Evolutionary conservation across 2,113 vertebrate species (phyloP), one percentile per base, ranked within the genome.

Genomic region (Leucosticte australis): DNA sequence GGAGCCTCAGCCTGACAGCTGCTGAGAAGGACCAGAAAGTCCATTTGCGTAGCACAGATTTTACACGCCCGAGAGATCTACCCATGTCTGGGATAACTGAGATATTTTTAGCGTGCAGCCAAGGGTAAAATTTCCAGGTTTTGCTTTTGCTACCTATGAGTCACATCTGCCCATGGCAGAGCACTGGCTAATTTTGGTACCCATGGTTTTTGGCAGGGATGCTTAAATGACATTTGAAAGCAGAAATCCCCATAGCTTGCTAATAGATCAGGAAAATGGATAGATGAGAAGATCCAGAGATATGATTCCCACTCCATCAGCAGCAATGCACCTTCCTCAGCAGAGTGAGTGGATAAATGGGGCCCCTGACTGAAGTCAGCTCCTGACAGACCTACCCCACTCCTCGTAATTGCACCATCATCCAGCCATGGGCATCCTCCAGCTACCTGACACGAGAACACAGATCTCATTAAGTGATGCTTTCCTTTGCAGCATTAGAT

Each of bases 1-100:
- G 53, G 46, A 92, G 27, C 62, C 55, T 47, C 74, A 76, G 65
- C 75, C 89, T 86, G 83, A 55, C 84, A 89, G 60, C 22, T 1
- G 3, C 89, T 89, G 87, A 90, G 73, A 83, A 95, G 53, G 59
- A 83, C 63, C 93, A 83, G 86, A 90, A 69, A n/a, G 71, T 35
- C 77, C 39, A 44, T 91, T 88, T 87, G 50, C 9, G 17, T 47
- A 74, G 64, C 76, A 50, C 31, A 65, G 76, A 35, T 67, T 74
- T 69, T 57, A 59, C 56, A 42, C 1, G 0, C 73, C 64, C 44
- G 24, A 15, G 81, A 96, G 73, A 89, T 46, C 60, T 62, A 57
- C 67, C 73, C 55, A 3, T 71, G 63, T 62, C 82, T 95, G 79
- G 67, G 63, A 49, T 90, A 92, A 77, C 20, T 4, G 7, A 79